These are phyloP conservation scores for Myioborus melanocephalus DNA, from an alignment of 2,797 vertebrate species.

Conservation along the genomic window DNA sequence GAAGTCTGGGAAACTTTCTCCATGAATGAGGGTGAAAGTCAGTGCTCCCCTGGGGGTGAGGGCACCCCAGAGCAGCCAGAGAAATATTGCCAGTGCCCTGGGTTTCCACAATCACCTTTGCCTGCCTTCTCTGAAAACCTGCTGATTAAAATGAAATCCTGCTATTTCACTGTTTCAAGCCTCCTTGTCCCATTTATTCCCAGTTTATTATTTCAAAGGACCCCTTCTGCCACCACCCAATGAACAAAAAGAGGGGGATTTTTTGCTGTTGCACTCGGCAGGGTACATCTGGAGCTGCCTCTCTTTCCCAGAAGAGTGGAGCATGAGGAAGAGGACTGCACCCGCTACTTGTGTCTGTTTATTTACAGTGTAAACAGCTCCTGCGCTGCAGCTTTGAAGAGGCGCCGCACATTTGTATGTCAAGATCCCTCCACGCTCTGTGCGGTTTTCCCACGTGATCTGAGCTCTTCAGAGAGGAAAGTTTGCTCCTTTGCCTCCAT, in stretches of 20 bases:
- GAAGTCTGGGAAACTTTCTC: too few species aligned
- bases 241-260: background rate
- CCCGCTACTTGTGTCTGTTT: slow-evolving; percentile 65
- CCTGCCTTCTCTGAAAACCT: background rate
- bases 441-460: slow-evolving; percentile 61
- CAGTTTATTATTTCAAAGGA: background rate
- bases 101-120: background rate
- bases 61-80: too few species aligned
- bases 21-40: too few species aligned
- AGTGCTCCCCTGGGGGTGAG: too few species aligned
- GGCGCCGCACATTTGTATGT: slow-evolving; percentile 33
- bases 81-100: too few species aligned
- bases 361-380: slow-evolving; percentile 71
- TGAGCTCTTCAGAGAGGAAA: background rate
- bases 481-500: background rate
- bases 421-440: slow-evolving; percentile 35
- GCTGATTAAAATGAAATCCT: background rate
- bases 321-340: background rate
- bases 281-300: background rate
- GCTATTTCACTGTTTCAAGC: background rate
- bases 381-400: slow-evolving; percentile 68
- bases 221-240: accelerated
- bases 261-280: accelerated
- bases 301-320: background rate
- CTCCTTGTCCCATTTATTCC: background rate